These are phyloP conservation scores for Periplaneta americana DNA, from an alignment of 1,140 invertebrate genomes.

Conservation along the genomic window DNA sequence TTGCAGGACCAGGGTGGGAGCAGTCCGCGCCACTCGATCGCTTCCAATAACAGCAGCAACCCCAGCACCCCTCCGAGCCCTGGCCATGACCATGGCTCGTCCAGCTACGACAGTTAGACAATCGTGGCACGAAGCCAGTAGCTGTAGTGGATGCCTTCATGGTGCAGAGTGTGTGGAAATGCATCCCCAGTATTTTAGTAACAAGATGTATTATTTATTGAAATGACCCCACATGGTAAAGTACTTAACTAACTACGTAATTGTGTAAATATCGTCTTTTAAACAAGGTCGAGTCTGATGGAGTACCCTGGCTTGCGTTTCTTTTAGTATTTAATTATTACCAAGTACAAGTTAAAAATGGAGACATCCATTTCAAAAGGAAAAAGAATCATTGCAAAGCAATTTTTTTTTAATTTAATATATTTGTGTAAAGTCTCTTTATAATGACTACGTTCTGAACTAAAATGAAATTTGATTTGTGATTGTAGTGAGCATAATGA, in stretches of 20 bases:
- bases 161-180: neutral
- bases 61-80: conserved; percentile 70
- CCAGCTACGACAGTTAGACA: conserved; percentile 53
- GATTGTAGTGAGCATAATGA: neutral
- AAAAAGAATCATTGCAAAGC: conserved; percentile 7
- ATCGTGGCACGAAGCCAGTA: neutral
- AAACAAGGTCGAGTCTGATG: conserved; percentile 12
- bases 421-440: conserved; percentile 1
- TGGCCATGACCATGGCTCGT: conserved; percentile 64
- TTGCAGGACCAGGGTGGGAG: conserved; percentile 41
- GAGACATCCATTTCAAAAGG: conserved; percentile 1
- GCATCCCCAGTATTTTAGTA: conserved; percentile 9
- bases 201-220: neutral
- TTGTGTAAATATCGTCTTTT: neutral
- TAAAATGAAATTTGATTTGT: neutral
- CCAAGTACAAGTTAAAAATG: conserved; percentile 1
- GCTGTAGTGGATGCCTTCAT: neutral
- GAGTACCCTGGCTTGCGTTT: conserved; percentile 4
- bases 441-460: neutral
- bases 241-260: conserved; percentile 9
- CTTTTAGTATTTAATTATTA: conserved; percentile 1
- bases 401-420: conserved; percentile 11
- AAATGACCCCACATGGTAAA: conserved; percentile 3
- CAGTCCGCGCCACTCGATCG: conserved; percentile 69
- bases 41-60: conserved; percentile 76